Evolutionary conservation across 2,113 vertebrate species (phyloP).

Genomic region (Synchiropus splendidus): DNA sequence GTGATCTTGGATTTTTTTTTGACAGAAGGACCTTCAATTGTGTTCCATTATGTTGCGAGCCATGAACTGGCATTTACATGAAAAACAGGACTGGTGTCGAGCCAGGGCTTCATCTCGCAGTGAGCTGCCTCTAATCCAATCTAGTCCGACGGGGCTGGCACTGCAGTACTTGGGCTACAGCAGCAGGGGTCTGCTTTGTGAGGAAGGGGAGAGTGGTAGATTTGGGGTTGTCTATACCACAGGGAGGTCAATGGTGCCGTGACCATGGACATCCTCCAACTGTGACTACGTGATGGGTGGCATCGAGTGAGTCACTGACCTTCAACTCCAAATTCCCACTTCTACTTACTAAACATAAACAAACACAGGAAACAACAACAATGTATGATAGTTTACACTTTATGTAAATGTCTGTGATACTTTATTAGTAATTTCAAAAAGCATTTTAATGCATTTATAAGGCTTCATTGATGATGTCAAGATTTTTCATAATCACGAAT

Average conservation of each 20-base stretch:
- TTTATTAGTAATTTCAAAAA: no score
- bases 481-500: no score
- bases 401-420: no score
- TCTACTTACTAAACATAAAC: no score
- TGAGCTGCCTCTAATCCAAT: constrained; percentile 85
- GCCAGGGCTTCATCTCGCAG: constrained; percentile 69
- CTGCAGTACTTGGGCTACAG: constrained; percentile 70
- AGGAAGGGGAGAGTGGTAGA: constrained; percentile 72
- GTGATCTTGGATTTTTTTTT: constrained; percentile 65
- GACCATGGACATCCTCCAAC: constrained; percentile 73
- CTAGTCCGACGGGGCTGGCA: constrained; percentile 70
- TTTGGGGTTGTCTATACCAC: constrained; percentile 71
- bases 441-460: no score
- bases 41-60: constrained; percentile 74
- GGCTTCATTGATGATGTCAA: no score
- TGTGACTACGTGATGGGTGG: constrained; percentile 76
- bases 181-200: constrained; percentile 81
- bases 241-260: constrained; percentile 72
- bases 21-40: constrained; percentile 68
- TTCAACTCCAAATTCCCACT: no score
- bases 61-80: constrained; percentile 85
- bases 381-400: no score
- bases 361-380: no score
- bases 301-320: constrained; percentile 55
- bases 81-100: constrained; percentile 74